Evolutionary conservation across 2,113 vertebrate genomes (phyloP), one percentile per base, ranked within the genome.

Genomic region (Lampris megalopsis): DNA sequence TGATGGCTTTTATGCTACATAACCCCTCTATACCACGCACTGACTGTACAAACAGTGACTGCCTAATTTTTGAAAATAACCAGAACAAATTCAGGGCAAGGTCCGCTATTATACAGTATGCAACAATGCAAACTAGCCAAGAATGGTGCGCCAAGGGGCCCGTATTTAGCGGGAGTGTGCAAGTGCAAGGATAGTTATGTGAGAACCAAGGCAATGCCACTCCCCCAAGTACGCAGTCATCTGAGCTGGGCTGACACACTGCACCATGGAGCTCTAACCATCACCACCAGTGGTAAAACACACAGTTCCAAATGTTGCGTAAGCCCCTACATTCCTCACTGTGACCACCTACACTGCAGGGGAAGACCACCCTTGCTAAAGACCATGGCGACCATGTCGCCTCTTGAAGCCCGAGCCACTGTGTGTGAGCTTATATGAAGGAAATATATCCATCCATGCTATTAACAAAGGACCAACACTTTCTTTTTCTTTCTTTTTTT

Each of bases 301-400:
- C 61, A 57, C 60, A 77, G 66, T 63, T 69, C 71, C 62, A 43
- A 71, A 62, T 76, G 83, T 83, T 83, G 75, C 85, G 73, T 85
- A 86, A 88, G 56, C 66, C 45, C 60, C 79, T 57, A 38, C 58
- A 54, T 43, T 68, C 35, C 48, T 74, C 47, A 49, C 40, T 5
- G 43, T 79, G 73, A 67, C 69, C 70, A 10, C 2, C 48, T 11
- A 1, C 57, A 68, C 10, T 4, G 61, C 42, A 45, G 10, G 36
- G 52, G 13, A 57, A n/a, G 73, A 57, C 45, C 49, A 62, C 50
- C 3, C 13, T 40, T 43, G 70, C 40, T 45, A 8, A 36, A 75
- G 67, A 73, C 9, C 48, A 6, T 24, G 48, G 45, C 57, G 67
- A 54, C 53, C 62, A 42, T 63, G 56, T 75, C 72, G 43, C 69